Percentiles rank a stretch among this genome's conserved stretches.
These are phyloP conservation scores for Hoplostethus mediterraneus DNA, from an alignment of 2,797 vertebrate species.

Conservation along the genomic window DNA sequence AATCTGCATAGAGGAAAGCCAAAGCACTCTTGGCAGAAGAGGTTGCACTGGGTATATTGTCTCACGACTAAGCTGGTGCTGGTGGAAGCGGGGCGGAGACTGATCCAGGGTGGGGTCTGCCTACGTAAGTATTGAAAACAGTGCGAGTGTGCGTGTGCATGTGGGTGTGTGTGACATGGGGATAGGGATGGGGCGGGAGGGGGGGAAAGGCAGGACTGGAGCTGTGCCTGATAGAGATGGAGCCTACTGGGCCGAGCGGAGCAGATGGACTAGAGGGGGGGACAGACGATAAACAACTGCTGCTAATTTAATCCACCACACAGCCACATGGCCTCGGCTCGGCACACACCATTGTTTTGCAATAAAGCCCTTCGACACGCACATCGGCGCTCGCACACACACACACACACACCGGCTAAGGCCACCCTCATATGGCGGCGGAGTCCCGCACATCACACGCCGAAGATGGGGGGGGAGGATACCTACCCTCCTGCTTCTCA, in stretches of 20 bases:
- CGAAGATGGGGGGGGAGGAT: constrained; percentile 11
- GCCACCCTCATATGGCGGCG: constrained; percentile 20
- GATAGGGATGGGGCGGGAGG: constrained; percentile 43
- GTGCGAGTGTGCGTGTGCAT: background rate
- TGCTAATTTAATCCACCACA: constrained; percentile 83
- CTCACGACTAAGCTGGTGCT: constrained; percentile 79
- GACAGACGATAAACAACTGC: constrained; percentile 87
- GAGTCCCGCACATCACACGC: constrained; percentile 8
- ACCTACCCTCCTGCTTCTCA: background rate
- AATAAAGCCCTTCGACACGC: constrained; percentile 68
- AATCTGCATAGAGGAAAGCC: constrained; percentile 96
- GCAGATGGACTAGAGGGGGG: constrained; percentile 91
- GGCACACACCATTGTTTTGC: constrained; percentile 69
- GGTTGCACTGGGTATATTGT: constrained; percentile 87
- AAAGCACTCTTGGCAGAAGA: constrained; percentile 87
- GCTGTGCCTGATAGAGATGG: constrained; percentile 84
- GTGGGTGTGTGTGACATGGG: constrained; percentile 28
- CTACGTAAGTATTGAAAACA: constrained; percentile 62
- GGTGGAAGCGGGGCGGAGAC: constrained; percentile 38
- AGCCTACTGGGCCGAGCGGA: constrained; percentile 68
- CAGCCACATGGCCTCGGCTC: constrained; percentile 65
- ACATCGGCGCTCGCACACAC: constrained; percentile 28
- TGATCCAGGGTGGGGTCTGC: constrained; percentile 61
- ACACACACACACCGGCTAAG: constrained; percentile 31
- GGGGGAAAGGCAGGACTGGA: constrained; percentile 66